Percentiles rank a stretch among this genome's conserved stretches.
These are phyloP conservation scores for Gymnodraco acuticeps DNA, from an alignment of 2,797 vertebrate genomes.

Conservation along the genomic window DNA sequence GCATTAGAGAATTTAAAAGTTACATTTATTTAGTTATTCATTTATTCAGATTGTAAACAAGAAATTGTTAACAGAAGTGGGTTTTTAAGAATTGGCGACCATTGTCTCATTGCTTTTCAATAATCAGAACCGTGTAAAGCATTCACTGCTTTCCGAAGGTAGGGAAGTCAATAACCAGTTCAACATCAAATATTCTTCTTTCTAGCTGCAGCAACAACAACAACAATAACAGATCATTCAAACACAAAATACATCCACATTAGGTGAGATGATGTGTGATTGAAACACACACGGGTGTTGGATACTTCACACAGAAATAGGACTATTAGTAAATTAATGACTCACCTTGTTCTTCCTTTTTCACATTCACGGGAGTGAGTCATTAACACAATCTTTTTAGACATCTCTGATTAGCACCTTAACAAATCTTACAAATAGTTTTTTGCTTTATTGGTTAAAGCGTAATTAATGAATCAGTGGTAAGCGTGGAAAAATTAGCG, in stretches of 20 bases:
- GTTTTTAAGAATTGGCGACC: neutral
- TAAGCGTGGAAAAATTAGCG: neutral
- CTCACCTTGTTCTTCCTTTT: too few species aligned
- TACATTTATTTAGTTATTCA: too few species aligned
- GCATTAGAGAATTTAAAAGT: too few species aligned
- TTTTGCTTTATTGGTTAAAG: conserved; percentile 14
- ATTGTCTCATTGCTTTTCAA: neutral
- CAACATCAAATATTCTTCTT: too few species aligned
- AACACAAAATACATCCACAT: neutral
- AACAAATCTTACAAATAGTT: conserved; percentile 27
- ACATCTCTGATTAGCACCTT: conserved; percentile 38
- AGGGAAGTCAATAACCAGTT: too few species aligned
- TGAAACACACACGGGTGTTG: too few species aligned
- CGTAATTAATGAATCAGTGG: conserved; percentile 1
- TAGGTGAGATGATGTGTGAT: neutral
- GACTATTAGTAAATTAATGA: too few species aligned
- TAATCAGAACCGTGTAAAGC: neutral
- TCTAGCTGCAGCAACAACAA: too few species aligned
- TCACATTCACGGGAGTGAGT: too few species aligned
- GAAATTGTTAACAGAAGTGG: neutral
- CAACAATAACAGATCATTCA: too few species aligned
- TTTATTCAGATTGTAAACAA: neutral
- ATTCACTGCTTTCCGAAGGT: neutral
- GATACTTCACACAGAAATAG: too few species aligned
- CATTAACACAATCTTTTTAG: neutral